Base-by-base conservation (phyloP, 2,797 vertebrate genomes). In the Tolypeutes matacus region DNA sequence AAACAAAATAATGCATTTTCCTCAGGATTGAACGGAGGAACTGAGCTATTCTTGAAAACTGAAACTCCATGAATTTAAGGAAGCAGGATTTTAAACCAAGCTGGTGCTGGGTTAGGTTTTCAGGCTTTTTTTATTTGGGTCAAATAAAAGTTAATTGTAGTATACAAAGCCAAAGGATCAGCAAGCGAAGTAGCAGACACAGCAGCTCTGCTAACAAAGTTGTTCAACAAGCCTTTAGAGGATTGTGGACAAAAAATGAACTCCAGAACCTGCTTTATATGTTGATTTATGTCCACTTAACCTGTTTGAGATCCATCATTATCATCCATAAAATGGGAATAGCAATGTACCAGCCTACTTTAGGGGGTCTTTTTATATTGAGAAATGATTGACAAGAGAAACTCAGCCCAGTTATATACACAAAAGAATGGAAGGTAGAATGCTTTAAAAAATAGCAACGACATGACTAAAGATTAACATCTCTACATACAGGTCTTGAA, bases 161-260 rank as follows among this genome's bases (percentile, higher is more conserved):
- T 9, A 8, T 23, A 2, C 8, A 34, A 27, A 49, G 27, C 8
- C 36, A 2, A 0, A 7, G 46, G 3, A 34, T 14, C 4, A 49
- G 42, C 4, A 21, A 18, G 3, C 11, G 5, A 65, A n/a, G 64
- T 0, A 6, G 36, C 18, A 12, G 25, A 4, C 2, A 6, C 1
- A 14, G 14, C 5, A 27, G n/a, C 23, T 17, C n/a, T 7, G 10
- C 56, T 0, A 4, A 23, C 8, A 1, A 17, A 29, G 20, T 1
- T 13, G 11, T 1, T 0, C 2, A 2, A 1, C 15, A 14, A 53
- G 42, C 5, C 5, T 6, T 58, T 10, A 2, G 17, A 60, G 3
- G 9, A 60, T 1, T 1, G 39, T n/a, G 36, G 58, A 39, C 23
- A 29, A 72, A 18, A 6, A 3, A 2, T 0, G 20, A 51, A 20